Conservation (phyloP, 2,797 vertebrate genomes). For the Holocentrus rufus region DNA sequence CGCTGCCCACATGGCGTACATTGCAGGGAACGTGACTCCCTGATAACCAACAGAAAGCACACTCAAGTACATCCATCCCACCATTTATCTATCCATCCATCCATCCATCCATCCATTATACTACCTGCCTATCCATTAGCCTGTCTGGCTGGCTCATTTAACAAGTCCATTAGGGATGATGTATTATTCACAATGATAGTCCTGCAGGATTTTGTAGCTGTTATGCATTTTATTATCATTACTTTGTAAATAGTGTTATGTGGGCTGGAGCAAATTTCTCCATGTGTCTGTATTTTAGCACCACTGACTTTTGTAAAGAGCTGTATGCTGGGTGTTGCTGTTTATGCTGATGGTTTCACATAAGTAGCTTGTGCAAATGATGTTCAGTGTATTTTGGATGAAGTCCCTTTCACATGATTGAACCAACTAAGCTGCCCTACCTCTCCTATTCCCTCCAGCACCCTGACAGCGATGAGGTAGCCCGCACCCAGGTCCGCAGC, state of each 20-base stretch:
- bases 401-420: not conserved
- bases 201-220: too few relatives aligned
- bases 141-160: not conserved
- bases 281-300: not conserved
- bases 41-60: conserved; percentile 67
- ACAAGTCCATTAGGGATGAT: not conserved
- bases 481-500: conserved; percentile 90
- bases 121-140: too few relatives aligned
- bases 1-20: conserved; percentile 97
- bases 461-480: conserved; percentile 90
- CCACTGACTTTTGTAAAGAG: not conserved
- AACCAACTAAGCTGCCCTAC: conserved; percentile 70
- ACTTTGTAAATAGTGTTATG: too few relatives aligned
- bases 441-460: conserved; percentile 95
- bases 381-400: not conserved
- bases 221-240: too few relatives aligned
- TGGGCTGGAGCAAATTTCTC: not conserved
- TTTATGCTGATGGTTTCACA: not conserved
- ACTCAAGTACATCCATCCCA: not conserved
- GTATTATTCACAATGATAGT: too few relatives aligned
- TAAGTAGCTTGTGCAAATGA: not conserved
- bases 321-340: not conserved
- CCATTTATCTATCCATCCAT: not conserved
- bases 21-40: conserved; percentile 97
- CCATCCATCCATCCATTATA: not conserved